A percentile compares a stretch with the other conserved stretches of the same genome.
Conservation (phyloP, 2,113 vertebrate species). For the Gracilinanus agilis region DNA sequence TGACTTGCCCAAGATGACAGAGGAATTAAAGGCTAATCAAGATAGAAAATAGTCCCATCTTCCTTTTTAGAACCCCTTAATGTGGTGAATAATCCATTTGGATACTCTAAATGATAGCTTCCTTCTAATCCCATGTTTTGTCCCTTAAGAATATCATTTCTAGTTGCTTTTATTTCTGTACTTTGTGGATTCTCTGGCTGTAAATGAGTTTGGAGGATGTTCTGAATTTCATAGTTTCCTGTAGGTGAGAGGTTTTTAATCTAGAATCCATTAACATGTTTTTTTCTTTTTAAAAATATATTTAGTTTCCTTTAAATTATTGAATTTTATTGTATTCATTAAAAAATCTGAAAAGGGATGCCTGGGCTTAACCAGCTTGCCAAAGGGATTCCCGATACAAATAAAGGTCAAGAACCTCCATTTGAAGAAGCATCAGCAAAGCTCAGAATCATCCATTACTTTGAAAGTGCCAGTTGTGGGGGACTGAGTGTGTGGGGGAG, state of each 20-base stretch:
- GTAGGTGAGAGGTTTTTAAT: not conserved
- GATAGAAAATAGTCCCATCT: not conserved
- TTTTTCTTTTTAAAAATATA: not conserved
- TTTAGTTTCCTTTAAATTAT: not conserved
- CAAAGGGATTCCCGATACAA: not conserved
- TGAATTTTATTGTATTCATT: not conserved
- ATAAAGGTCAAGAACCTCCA: constrained; percentile 2
- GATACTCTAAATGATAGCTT: not conserved
- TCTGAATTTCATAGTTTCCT: not conserved
- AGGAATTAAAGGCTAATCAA: not conserved
- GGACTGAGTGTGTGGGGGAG: not conserved
- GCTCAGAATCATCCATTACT: constrained; percentile 58
- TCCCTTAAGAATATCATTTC: not conserved
- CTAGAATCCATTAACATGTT: not conserved
- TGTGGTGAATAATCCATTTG: not conserved
- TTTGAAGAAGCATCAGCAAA: constrained; percentile 41
- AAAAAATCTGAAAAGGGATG: not conserved
- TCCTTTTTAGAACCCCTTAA: not conserved
- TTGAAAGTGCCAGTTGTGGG: constrained; percentile 43
- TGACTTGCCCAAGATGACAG: not conserved
- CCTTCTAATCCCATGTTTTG: not conserved
- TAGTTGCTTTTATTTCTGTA: not conserved
- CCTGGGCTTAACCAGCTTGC: not conserved
- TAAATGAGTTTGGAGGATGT: constrained; percentile 32
- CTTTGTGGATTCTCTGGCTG: not conserved